These are phyloP conservation scores for Anolis apletophallus DNA, from an alignment of 2,797 vertebrate species.

Conservation along the genomic window DNA sequence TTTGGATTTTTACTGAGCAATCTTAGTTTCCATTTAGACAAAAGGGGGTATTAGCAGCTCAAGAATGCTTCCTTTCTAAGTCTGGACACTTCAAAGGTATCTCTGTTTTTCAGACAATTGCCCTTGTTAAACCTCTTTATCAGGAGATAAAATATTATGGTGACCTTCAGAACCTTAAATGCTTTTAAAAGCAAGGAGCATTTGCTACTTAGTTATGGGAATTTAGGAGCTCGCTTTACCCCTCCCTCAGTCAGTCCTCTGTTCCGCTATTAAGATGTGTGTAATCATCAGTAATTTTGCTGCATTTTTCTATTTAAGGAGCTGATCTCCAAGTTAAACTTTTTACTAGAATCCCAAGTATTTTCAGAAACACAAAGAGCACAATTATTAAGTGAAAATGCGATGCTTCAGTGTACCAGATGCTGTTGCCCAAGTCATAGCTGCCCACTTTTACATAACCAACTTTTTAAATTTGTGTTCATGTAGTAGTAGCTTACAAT, in stretches of 20 bases:
- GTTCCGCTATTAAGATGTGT: background rate
- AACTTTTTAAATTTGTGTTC: background rate
- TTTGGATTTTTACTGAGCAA: background rate
- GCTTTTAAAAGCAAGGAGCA: slow-evolving; percentile 12
- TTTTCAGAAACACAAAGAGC: background rate
- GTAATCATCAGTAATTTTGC: background rate
- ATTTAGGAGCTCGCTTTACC: background rate
- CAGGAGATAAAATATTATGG: background rate
- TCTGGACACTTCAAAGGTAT: slow-evolving; percentile 44
- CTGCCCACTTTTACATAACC: background rate
- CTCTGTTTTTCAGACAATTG: slow-evolving; percentile 40
- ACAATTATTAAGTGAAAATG: background rate
- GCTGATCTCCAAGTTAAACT: background rate
- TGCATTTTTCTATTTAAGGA: background rate
- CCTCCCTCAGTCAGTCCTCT: background rate
- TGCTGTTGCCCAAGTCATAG: background rate
- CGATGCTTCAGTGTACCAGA: background rate
- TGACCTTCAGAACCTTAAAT: slow-evolving; percentile 21
- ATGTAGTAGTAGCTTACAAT: background rate
- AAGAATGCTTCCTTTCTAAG: background rate
- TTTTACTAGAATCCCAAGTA: background rate
- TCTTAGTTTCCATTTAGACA: slow-evolving; percentile 3
- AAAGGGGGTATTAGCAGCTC: slow-evolving; percentile 32
- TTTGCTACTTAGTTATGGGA: slow-evolving; percentile 5
- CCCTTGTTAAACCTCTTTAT: slow-evolving; percentile 34